phyloP scores from a whole-genome alignment of 35 echinoderm and acorn worm species.

The Apostichopus japonicus region DNA sequence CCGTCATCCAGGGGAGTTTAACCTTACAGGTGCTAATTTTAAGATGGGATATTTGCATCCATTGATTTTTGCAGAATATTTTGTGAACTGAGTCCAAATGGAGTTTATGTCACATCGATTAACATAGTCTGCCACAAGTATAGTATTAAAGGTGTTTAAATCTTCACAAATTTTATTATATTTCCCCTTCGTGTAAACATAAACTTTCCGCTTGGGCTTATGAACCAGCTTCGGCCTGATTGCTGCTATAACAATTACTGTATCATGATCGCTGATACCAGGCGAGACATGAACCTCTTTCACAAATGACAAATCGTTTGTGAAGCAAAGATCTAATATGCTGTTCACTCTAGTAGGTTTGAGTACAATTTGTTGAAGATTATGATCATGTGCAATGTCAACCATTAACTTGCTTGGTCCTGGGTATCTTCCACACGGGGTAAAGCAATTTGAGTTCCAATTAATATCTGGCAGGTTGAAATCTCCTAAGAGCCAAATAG shows the following conservation, averaged over 20 bases:
- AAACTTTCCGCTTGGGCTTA: conserved; percentile 48
- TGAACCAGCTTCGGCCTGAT: conserved; percentile 56
- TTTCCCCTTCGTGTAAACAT: conserved; percentile 60
- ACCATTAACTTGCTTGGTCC: conserved; percentile 70
- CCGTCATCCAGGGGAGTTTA: conserved; percentile 52
- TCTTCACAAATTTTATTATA: conserved; percentile 49
- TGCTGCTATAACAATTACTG: conserved; percentile 22
- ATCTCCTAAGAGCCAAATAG: conserved; percentile 52
- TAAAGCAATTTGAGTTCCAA: conserved; percentile 56
- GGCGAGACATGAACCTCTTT: neutral
- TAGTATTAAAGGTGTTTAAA: conserved; percentile 20
- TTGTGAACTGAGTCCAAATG: neutral
- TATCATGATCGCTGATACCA: conserved; percentile 57
- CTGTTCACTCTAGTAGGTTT: conserved; percentile 48
- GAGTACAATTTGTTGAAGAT: conserved; percentile 15
- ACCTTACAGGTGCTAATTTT: neutral
- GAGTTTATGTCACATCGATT: conserved; percentile 9
- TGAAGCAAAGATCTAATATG: conserved; percentile 59
- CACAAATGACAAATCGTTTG: conserved; percentile 46
- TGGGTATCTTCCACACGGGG: conserved; percentile 58
- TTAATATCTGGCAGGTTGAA: conserved; percentile 65
- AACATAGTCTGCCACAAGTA: conserved; percentile 30
- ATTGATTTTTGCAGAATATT: neutral
- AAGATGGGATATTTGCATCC: neutral
- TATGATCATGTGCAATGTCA: conserved; percentile 46